Conservation (phyloP, 2,797 vertebrate genomes). For the Schizopygopsis malacanthus region DNA sequence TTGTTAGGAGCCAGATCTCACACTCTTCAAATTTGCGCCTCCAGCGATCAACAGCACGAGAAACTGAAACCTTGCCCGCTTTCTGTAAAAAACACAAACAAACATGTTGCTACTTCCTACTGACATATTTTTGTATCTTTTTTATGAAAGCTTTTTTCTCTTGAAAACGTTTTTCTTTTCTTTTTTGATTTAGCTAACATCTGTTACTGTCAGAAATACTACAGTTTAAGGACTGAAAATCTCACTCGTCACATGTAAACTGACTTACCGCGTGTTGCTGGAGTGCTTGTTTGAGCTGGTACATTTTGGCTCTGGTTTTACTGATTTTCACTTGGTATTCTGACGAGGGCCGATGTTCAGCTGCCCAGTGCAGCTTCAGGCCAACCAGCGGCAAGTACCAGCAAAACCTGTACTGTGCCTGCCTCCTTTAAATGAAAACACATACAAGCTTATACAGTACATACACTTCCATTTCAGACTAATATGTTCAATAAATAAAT, state of each 20-base stretch:
- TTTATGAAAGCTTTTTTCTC: neutral
- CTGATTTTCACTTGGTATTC: slow-evolving; percentile 70
- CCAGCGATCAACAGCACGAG: slow-evolving; percentile 65
- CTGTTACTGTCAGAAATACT: neutral
- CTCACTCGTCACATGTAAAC: neutral
- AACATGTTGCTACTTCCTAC: neutral
- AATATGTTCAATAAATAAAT: neutral
- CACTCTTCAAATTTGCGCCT: slow-evolving; percentile 77
- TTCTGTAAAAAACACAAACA: slow-evolving; percentile 55
- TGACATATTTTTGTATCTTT: neutral
- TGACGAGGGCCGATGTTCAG: slow-evolving; percentile 58
- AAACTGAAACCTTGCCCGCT: slow-evolving; percentile 48
- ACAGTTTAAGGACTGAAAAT: neutral
- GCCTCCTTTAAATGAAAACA: slow-evolving; percentile 69
- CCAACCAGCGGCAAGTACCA: slow-evolving; percentile 80
- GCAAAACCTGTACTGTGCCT: slow-evolving; percentile 77
- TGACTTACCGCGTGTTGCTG: slow-evolving; percentile 67
- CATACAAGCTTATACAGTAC: slow-evolving; percentile 34
- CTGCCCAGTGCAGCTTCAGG: slow-evolving; percentile 70
- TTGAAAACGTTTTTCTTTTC: neutral
- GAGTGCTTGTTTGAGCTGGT: slow-evolving; percentile 70
- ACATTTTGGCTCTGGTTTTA: slow-evolving; percentile 72
- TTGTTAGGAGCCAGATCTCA: slow-evolving; percentile 75
- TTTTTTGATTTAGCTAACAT: neutral
- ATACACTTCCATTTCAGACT: neutral